Conservation (phyloP, 2,888 invertebrate species). For the Punctoribates punctum region DNA sequence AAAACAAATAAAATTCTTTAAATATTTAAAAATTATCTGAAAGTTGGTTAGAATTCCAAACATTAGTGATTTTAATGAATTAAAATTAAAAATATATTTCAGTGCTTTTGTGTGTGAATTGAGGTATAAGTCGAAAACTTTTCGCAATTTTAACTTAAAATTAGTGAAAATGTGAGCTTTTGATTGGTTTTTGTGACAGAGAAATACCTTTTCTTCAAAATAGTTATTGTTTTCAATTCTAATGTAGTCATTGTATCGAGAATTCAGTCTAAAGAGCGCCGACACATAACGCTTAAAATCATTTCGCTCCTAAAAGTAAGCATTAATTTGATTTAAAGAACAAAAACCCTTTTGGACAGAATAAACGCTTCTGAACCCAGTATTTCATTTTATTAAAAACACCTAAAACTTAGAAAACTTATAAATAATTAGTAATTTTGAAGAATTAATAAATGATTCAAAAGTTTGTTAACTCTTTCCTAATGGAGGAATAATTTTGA, state of each 20-base stretch:
- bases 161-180: background rate
- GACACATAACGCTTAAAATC: background rate
- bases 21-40: background rate
- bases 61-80: background rate
- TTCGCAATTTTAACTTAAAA: too few relatives aligned
- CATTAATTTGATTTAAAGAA: background rate
- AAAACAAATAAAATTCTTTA: background rate
- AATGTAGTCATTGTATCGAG: conserved; percentile 23
- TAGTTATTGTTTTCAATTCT: conserved; percentile 24
- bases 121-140: background rate
- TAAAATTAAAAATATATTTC: too few relatives aligned
- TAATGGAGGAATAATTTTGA: too few relatives aligned
- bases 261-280: conserved; percentile 2
- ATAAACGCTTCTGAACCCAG: too few relatives aligned
- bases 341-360: too few relatives aligned
- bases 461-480: too few relatives aligned
- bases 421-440: too few relatives aligned
- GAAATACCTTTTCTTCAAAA: conserved; percentile 11
- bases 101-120: background rate
- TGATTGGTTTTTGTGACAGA: background rate
- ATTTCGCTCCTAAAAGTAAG: conserved; percentile 21
- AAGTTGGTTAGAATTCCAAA: too few relatives aligned
- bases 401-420: too few relatives aligned
- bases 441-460: too few relatives aligned
- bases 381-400: too few relatives aligned